Base-by-base conservation (phyloP, 2,113 vertebrate genomes). In the Ptilonorhynchus violaceus region DNA sequence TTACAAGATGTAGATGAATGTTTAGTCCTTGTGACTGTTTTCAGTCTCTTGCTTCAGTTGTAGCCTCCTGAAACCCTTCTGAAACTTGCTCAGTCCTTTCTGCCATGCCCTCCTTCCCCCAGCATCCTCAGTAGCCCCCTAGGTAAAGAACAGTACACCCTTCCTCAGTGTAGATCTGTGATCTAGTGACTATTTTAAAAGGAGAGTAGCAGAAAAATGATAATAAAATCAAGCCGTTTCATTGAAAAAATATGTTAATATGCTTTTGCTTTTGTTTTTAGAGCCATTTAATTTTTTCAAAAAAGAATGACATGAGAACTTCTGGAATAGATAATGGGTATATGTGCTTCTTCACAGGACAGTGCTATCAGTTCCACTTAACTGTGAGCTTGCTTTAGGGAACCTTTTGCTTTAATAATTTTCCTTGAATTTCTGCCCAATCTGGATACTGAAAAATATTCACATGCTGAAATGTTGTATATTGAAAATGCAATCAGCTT, bases 91-190 rank as follows among this genome's bases (percentile, higher is more conserved):
- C 15, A 20, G 41, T 56, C 37, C 46, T 83, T 70, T 55, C 46
- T 72, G 79, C 23, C 11, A 0, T 83, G 66, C 44, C 35, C 8
- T 72, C 39, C 5, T 3, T 73, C 23, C 14, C 30, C 24, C 11
- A 16, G 27, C 47, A 20, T 19, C 39, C 23, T 81, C 69, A 20
- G 7, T 6, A 64, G 24, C n/a, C 62, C 64, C 59, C 22, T 28
- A 7, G 22, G 44, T 69, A 5, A 18, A 8, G 59, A 42, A 4
- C 46, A 59, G 30, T 7, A 6, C 66, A 8, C 37, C 35, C 13
- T 82, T 53, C 31, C 33, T 58, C 53, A 5, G 0, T 41, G 64
- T 18, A 28, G 4, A 5, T 31, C 46, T 52, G 0, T 55, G 41
- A 52, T 46, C 62, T 41, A 50, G 15, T 37, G 41, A 66, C 17